These are phyloP conservation scores for Rhogogaster chlorosoma DNA, from an alignment of 2,888 invertebrate species.

Conservation along the genomic window DNA sequence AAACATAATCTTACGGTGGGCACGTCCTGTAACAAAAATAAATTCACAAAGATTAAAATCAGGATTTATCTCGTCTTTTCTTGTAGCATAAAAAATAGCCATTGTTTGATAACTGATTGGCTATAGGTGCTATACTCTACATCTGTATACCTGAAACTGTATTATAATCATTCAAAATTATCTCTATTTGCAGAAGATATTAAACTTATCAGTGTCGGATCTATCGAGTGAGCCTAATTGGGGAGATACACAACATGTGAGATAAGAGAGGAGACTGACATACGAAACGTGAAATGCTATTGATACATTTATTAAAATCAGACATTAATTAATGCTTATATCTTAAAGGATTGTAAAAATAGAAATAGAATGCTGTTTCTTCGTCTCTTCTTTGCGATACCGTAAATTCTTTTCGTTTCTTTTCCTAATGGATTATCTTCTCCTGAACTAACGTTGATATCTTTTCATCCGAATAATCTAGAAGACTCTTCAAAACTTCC, in stretches of 20 bases:
- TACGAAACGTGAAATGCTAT: neutral
- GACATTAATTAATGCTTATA: slow-evolving; percentile 2
- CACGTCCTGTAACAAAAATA: slow-evolving; percentile 75
- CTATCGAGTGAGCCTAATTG: neutral
- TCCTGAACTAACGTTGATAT: slow-evolving; percentile 79
- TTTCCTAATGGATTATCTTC: slow-evolving; percentile 78
- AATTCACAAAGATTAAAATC: neutral
- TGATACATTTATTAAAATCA: slow-evolving; percentile 30
- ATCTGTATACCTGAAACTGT: neutral
- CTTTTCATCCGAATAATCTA: slow-evolving; percentile 82
- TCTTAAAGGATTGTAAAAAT: slow-evolving; percentile 52
- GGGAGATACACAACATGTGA: neutral
- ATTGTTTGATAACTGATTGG: neutral
- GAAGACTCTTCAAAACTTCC: slow-evolving; percentile 84
- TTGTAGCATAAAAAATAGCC: neutral
- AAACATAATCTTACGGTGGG: slow-evolving; percentile 84
- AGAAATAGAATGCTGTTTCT: slow-evolving; percentile 49
- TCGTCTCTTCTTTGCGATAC: neutral
- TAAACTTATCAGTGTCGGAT: neutral
- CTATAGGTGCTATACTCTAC: neutral
- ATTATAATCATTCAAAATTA: neutral
- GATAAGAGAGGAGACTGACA: neutral
- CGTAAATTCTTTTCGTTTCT: slow-evolving; percentile 60
- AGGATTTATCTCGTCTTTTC: neutral
- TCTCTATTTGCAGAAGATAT: neutral